Conservation (phyloP, 35 echinoderm and acorn worm genomes). For the Eucidaris tribuloides region DNA sequence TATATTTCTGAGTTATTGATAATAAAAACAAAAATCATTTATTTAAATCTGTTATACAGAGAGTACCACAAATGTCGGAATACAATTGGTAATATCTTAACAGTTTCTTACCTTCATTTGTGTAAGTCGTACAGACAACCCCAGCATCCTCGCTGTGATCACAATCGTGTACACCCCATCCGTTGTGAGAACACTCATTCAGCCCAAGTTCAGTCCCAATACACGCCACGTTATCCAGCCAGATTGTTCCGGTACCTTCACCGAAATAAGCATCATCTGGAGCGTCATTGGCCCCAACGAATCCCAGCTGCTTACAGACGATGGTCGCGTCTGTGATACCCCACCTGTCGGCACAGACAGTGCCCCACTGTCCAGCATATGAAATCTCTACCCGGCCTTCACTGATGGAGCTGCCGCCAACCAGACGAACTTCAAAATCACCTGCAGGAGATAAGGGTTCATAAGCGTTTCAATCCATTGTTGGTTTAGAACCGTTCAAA, state of each 20-base stretch:
- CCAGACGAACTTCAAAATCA: no score
- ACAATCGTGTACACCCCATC: slow-evolving; percentile 50
- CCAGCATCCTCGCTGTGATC: slow-evolving; percentile 45
- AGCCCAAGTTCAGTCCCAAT: slow-evolving; percentile 20
- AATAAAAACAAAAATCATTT: no score
- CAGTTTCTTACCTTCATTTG: no score
- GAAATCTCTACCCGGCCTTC: not conserved
- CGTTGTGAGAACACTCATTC: slow-evolving; percentile 27
- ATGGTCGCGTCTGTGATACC: not conserved
- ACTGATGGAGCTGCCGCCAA: no score
- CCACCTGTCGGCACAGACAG: not conserved
- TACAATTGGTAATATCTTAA: no score
- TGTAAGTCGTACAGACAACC: not conserved
- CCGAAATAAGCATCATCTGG: not conserved
- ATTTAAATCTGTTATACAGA: no score
- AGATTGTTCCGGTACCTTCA: not conserved
- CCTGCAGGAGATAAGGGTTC: no score
- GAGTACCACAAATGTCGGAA: no score
- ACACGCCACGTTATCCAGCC: not conserved
- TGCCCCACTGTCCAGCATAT: not conserved
- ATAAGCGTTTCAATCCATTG: no score
- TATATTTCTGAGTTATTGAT: no score
- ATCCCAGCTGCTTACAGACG: slow-evolving; percentile 1
- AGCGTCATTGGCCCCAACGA: not conserved
- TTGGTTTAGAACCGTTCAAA: no score